phyloP scores from a whole-genome alignment of 2,797 vertebrate genomes.

The Onychomys arenicola region DNA sequence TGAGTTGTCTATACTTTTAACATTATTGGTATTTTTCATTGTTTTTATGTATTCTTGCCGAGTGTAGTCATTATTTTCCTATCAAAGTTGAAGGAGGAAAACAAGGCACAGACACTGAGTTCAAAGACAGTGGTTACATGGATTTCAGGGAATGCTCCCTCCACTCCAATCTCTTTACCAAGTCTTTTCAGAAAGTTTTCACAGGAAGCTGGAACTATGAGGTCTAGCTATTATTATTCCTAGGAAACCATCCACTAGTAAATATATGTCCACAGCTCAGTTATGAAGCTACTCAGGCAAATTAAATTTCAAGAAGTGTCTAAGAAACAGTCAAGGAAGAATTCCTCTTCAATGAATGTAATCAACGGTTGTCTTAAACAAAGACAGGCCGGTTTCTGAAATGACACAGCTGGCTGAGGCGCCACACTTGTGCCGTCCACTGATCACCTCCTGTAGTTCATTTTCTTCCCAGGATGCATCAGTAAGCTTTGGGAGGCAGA shows the following conservation, averaged over 20 bases:
- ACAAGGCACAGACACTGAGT: conserved; percentile 25
- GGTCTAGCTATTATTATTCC: neutral
- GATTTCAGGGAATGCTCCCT: neutral
- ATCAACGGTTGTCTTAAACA: conserved; percentile 14
- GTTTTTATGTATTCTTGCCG: conserved; percentile 38
- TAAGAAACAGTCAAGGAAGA: conserved; percentile 29
- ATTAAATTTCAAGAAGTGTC: conserved; percentile 48
- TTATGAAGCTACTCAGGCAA: conserved; percentile 4
- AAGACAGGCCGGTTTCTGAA: conserved; percentile 23
- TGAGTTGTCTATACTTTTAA: conserved; percentile 18
- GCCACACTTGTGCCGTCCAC: neutral
- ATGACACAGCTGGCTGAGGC: neutral
- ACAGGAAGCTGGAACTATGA: conserved; percentile 26
- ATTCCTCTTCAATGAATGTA: conserved; percentile 41
- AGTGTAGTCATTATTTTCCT: conserved; percentile 44
- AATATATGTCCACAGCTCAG: neutral
- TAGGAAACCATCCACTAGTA: conserved; percentile 49
- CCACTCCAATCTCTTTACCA: neutral
- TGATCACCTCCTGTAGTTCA: neutral
- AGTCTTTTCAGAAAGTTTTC: conserved; percentile 1
- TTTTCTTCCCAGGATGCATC: conserved; percentile 19
- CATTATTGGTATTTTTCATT: conserved; percentile 28
- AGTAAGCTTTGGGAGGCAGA: conserved; percentile 25
- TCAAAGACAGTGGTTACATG: neutral
- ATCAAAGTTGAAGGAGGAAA: conserved; percentile 34